A percentile compares a stretch with the other conserved stretches of the same genome.
Evolutionary conservation across 2,797 vertebrate genomes (phyloP).

Genomic region (Balearica regulorum): DNA sequence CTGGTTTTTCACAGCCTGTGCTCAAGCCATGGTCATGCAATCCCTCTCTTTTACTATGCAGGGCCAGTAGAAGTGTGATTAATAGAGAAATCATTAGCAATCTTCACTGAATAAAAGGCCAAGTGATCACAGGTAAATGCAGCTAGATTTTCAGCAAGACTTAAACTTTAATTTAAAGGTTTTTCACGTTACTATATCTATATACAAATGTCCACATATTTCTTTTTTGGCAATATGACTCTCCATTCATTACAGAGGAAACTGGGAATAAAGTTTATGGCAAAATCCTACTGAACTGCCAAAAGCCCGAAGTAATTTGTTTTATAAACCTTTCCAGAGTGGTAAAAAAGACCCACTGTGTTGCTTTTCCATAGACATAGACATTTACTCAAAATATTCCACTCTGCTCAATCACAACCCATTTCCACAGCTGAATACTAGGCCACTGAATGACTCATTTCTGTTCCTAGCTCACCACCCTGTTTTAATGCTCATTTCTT

Average conservation of each 20-base stretch:
- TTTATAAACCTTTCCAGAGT: not conserved
- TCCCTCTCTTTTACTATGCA: not conserved
- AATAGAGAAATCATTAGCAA: not conserved
- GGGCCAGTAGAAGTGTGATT: not conserved
- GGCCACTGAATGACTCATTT: not conserved
- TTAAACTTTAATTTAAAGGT: not conserved
- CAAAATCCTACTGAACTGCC: not conserved
- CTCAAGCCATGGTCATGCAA: not conserved
- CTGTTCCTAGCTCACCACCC: not conserved
- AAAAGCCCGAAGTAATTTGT: not conserved
- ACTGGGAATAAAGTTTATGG: not conserved
- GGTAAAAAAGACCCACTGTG: not conserved
- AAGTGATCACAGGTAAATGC: not conserved
- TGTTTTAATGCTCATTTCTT: not conserved
- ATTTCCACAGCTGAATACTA: not conserved
- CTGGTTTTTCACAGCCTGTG: not conserved
- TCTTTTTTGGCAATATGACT: not conserved
- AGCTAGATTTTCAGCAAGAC: not conserved
- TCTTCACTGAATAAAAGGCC: not conserved
- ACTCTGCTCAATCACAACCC: not conserved
- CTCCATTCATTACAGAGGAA: not conserved
- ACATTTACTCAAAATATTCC: not conserved
- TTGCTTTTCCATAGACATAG: not conserved
- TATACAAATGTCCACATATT: not conserved
- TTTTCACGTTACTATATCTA: not conserved